Percentiles rank a stretch among this genome's conserved stretches.
phyloP scores from a whole-genome alignment of 2,797 vertebrate species.

The Pangasius djambal region DNA sequence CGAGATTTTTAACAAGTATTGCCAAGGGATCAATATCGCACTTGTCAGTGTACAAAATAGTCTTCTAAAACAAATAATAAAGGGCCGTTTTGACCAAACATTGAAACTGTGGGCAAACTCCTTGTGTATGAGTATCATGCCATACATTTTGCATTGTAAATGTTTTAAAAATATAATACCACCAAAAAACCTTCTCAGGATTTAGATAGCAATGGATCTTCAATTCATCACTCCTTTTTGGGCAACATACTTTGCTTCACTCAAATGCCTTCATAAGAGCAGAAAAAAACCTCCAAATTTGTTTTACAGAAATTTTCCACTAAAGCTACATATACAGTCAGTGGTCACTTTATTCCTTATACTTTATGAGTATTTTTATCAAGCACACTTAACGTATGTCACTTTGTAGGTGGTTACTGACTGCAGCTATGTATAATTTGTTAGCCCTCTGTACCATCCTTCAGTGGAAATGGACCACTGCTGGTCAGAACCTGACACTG shows the following conservation, averaged over 20 bases:
- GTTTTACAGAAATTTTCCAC: neutral
- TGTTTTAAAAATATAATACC: neutral
- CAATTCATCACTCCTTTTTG: neutral
- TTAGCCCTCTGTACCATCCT: neutral
- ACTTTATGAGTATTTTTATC: neutral
- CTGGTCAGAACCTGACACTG: neutral
- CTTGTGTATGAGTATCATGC: slow-evolving; percentile 64
- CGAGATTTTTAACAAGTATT: slow-evolving; percentile 39
- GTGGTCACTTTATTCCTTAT: slow-evolving; percentile 7
- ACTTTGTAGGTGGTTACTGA: neutral
- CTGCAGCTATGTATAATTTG: neutral
- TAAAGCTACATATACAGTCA: neutral
- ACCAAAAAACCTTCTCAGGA: neutral
- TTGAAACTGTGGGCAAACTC: slow-evolving; percentile 68
- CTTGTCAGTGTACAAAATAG: slow-evolving; percentile 67
- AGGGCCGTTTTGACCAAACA: slow-evolving; percentile 71
- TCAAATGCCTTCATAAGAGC: neutral
- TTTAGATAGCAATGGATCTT: neutral
- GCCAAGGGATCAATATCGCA: slow-evolving; percentile 62
- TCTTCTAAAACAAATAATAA: slow-evolving; percentile 71
- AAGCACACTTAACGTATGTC: neutral
- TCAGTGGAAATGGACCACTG: neutral
- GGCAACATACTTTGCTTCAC: neutral
- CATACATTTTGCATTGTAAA: slow-evolving; percentile 1
- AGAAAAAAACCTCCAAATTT: neutral